Base-by-base conservation (phyloP, 2,113 vertebrate genomes). In the Eidolon helvum region DNA sequence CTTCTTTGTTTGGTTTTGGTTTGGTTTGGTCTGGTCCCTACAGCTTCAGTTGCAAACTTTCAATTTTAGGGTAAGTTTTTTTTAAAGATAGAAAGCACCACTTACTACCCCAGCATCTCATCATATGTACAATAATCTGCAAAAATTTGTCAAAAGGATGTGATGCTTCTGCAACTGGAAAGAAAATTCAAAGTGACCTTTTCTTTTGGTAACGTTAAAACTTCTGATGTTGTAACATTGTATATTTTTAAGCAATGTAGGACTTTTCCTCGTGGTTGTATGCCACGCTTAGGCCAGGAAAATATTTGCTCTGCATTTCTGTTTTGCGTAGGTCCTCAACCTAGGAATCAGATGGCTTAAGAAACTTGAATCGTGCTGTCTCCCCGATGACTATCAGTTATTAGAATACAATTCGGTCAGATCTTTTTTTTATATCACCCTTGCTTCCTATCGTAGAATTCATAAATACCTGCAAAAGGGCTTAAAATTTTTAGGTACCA, bases 311-410 rank as follows among this genome's bases (percentile, higher is more conserved):
- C 71, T 16, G 19, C 24, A 38, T 55, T n/a, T 59, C 59, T 82
- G 19, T 33, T 68, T 82, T 68, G 48, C 28, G 48, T 33, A 38
- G 65, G 11, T 66, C 53, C 35, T 75, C 40, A 33, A 2, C 12
- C 33, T 38, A 19, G 15, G 48, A 63, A 28, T 40, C 59, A 21
- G 2, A 12, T 7, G 1, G 11, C 22, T 38, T 48, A 18, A 24
- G 35, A 33, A 77, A 19, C 45, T n/a, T 33, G 7, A 33, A 0
- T 61, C 4, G 2, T 7, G 0, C 40, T 11, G 0, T 38, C 57
- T 66, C 8, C 24, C 53, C 50, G 28, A 33, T 14, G 24, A 50
- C 50, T 26, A 43, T 75, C 61, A 10, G 5, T 68, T 38, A 1
- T 14, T 11, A 40, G 18, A 50, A 7, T 71, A 28, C 65, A 80